Conservation (phyloP, 1,140 invertebrate genomes). For the Lepidostoma basale region DNA sequence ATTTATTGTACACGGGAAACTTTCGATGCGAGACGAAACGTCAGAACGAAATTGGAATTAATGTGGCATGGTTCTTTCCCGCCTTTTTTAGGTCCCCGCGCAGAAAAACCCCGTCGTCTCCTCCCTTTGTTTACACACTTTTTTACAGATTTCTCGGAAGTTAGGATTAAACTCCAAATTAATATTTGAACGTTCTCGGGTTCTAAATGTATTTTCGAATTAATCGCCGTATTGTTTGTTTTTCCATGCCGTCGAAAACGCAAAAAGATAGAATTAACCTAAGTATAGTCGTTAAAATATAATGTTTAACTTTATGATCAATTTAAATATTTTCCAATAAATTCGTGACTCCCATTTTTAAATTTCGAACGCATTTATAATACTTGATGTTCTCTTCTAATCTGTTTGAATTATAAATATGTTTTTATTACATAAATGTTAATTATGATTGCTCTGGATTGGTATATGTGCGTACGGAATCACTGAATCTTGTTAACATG, state of each 20-base stretch:
- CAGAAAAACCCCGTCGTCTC: neutral
- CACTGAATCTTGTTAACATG: too few species aligned
- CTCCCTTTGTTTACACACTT: constrained; percentile 7
- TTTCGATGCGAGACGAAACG: constrained; percentile 14
- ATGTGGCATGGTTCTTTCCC: constrained; percentile 9
- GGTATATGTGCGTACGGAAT: too few species aligned
- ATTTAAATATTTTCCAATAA: neutral
- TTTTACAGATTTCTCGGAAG: neutral
- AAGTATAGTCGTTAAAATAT: neutral
- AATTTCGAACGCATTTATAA: too few species aligned
- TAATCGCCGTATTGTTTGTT: too few species aligned
- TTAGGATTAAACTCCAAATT: neutral
- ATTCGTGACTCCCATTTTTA: neutral
- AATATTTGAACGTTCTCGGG: neutral
- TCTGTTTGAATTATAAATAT: too few species aligned
- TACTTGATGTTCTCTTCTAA: too few species aligned
- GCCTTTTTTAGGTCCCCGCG: neutral
- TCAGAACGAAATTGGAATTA: constrained; percentile 28
- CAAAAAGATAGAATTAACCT: neutral
- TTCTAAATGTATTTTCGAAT: neutral
- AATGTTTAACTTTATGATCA: neutral
- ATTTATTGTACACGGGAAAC: constrained; percentile 10
- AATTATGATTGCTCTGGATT: too few species aligned
- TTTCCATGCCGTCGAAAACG: neutral
- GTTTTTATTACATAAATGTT: too few species aligned